These are phyloP conservation scores for Pseudochirops cupreus DNA, from an alignment of 2,797 vertebrate genomes.

Conservation along the genomic window DNA sequence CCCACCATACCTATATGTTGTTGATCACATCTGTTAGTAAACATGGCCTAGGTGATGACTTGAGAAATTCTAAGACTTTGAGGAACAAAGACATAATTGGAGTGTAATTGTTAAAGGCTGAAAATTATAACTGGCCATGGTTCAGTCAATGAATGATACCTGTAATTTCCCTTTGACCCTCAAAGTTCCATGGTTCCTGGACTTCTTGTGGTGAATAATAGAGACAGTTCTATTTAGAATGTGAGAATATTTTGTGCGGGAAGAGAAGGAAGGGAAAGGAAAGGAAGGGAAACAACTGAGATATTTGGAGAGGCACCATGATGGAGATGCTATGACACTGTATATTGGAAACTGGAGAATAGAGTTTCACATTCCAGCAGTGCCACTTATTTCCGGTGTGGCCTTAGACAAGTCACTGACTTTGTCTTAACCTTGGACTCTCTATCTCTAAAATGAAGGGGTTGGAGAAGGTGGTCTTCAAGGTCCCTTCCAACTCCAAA, in stretches of 20 bases:
- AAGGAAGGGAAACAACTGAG: not conserved
- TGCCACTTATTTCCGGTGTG: not conserved
- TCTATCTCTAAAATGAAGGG: not conserved
- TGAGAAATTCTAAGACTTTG: not conserved
- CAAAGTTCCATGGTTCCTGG: not conserved
- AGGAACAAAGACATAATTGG: not conserved
- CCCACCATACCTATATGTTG: not conserved
- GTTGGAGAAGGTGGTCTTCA: not conserved
- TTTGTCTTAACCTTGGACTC: not conserved
- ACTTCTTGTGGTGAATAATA: conserved; percentile 17
- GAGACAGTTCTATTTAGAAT: conserved; percentile 8
- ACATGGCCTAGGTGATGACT: not conserved
- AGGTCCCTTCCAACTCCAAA: not conserved
- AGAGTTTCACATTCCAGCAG: conserved; percentile 36
- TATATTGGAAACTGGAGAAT: not conserved
- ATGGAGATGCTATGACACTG: not conserved
- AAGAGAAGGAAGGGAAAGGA: not conserved
- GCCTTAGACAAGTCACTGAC: not conserved
- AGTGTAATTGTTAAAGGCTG: not conserved
- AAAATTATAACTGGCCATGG: conserved; percentile 16
- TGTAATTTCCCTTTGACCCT: conserved; percentile 1
- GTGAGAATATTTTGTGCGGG: not conserved
- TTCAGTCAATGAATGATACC: not conserved
- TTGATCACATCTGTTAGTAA: not conserved
- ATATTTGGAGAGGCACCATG: not conserved